phyloP scores from a whole-genome alignment of 2,888 invertebrate species.

The Eulithis testata region DNA sequence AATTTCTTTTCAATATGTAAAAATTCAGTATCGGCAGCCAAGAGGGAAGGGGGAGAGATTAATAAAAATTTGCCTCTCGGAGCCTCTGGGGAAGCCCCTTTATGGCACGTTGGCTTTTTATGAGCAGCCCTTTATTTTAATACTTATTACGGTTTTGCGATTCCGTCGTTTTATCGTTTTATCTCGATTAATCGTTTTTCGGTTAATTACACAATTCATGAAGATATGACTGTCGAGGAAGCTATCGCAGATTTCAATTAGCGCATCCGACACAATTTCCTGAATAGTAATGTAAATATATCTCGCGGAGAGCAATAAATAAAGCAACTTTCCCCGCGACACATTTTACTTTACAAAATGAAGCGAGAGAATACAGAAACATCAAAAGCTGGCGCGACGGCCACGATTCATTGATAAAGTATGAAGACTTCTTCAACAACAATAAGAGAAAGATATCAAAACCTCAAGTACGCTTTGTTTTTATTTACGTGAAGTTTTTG shows the following conservation, averaged over 20 bases:
- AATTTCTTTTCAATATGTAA: conserved; percentile 69
- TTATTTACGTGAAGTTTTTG: background rate
- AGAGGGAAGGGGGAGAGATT: conserved; percentile 70
- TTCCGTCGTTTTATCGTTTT: conserved; percentile 70
- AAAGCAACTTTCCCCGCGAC: conserved; percentile 22
- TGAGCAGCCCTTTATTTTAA: conserved; percentile 76
- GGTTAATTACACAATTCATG: conserved; percentile 66
- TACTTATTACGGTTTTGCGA: conserved; percentile 75
- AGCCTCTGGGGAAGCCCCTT: conserved; percentile 72
- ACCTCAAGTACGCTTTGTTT: conserved; percentile 25
- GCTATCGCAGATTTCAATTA: conserved; percentile 37
- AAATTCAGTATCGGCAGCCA: conserved; percentile 63
- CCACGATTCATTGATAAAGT: conserved; percentile 34
- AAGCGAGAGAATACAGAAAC: conserved; percentile 27
- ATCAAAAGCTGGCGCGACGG: conserved; percentile 28
- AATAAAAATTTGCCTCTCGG: conserved; percentile 76
- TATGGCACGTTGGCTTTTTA: conserved; percentile 78
- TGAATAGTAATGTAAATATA: conserved; percentile 24
- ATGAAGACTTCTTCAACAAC: conserved; percentile 30
- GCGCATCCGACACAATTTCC: conserved; percentile 30
- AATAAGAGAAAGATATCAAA: conserved; percentile 27
- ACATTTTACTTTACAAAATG: conserved; percentile 20
- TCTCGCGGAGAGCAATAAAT: conserved; percentile 25
- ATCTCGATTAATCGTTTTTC: conserved; percentile 71
- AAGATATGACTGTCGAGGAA: conserved; percentile 47